phyloP scores from a whole-genome alignment of 2,888 invertebrate genomes.

The Monochamus alternatus region DNA sequence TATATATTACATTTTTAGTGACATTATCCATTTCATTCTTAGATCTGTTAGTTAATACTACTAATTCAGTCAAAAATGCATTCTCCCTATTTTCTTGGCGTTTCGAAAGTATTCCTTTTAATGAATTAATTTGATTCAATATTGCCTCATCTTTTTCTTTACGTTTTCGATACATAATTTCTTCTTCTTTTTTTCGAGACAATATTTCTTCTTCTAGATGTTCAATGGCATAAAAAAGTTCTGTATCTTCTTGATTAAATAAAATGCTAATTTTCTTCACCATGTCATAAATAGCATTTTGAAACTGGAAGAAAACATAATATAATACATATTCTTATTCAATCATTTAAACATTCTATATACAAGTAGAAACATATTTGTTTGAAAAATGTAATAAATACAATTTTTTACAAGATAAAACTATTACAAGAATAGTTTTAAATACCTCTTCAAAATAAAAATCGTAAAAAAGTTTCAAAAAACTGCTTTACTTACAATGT shows the following conservation, averaged over 20 bases:
- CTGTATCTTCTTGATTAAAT: not conserved
- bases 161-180: not conserved
- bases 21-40: not conserved
- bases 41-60: not conserved
- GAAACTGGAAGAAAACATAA: not conserved
- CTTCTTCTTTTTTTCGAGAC: not conserved
- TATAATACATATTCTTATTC: too few relatives aligned
- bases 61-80: not conserved
- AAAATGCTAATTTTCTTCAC: not conserved
- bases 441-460: too few relatives aligned
- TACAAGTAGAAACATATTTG: too few relatives aligned
- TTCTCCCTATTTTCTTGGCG: not conserved
- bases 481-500: too few relatives aligned
- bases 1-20: not conserved
- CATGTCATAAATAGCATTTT: not conserved
- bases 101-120: not conserved
- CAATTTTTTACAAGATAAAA: too few relatives aligned
- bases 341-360: too few relatives aligned
- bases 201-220: conserved; percentile 1
- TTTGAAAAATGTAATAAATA: too few relatives aligned
- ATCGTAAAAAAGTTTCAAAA: too few relatives aligned
- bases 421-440: too few relatives aligned
- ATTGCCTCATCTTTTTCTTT: not conserved
- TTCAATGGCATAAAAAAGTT: not conserved
- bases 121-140: conserved; percentile 3